Conservation (phyloP, 2,888 invertebrate genomes). For the Macrostomum cliftonense region DNA sequence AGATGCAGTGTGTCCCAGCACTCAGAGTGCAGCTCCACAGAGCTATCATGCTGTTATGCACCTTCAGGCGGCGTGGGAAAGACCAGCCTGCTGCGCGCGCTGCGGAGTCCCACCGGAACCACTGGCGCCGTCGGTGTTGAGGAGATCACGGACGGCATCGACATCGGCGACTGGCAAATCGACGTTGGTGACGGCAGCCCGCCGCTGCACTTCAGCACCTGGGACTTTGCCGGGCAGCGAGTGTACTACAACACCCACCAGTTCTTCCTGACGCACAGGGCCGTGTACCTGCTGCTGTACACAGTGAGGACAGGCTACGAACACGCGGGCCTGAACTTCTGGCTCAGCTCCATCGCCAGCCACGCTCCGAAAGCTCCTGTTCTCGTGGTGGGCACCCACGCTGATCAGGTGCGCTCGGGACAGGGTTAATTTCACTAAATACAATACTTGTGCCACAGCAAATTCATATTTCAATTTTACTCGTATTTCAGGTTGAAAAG, state of each 20-base stretch:
- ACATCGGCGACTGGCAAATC: slow-evolving; percentile 26
- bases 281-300: slow-evolving; percentile 31
- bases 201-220: slow-evolving; percentile 27
- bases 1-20: no score
- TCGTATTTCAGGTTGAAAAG: no score
- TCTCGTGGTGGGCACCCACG: slow-evolving; percentile 29
- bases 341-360: slow-evolving; percentile 30
- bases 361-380: slow-evolving; percentile 31
- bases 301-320: slow-evolving; percentile 29
- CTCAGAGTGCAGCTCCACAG: no score
- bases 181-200: slow-evolving; percentile 14
- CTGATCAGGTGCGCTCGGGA: slow-evolving; percentile 27
- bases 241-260: slow-evolving; percentile 38
- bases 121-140: slow-evolving; percentile 21
- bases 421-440: no score
- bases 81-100: slow-evolving; percentile 8
- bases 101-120: slow-evolving; percentile 13
- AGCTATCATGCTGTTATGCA: no score
- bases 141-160: slow-evolving; percentile 28
- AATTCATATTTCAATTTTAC: no score
- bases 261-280: slow-evolving; percentile 31
- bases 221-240: slow-evolving; percentile 38
- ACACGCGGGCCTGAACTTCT: slow-evolving; percentile 32
- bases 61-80: slow-evolving; percentile 15
- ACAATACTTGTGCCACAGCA: no score